These are phyloP conservation scores for Calameuta pallipes DNA, from an alignment of 2,888 invertebrate genomes.

Conservation along the genomic window DNA sequence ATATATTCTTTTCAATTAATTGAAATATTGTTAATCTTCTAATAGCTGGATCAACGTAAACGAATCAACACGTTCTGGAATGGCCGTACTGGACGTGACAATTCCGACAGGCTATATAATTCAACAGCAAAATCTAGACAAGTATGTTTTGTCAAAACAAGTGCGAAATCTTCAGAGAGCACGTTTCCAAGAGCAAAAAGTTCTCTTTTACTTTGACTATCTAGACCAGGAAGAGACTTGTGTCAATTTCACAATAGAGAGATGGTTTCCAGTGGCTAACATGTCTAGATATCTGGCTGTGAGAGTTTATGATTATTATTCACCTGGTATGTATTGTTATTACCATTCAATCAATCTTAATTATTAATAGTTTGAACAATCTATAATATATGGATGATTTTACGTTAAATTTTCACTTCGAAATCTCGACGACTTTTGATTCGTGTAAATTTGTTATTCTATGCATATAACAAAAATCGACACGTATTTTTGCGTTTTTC, in stretches of 20 bases:
- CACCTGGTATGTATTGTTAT: slow-evolving; percentile 78
- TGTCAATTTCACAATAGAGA: slow-evolving; percentile 90
- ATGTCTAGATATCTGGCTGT: slow-evolving; percentile 93
- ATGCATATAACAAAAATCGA: too few species aligned
- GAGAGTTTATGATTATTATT: slow-evolving; percentile 94
- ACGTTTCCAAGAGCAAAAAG: slow-evolving; percentile 82
- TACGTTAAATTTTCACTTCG: too few species aligned
- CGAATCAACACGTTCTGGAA: slow-evolving; percentile 86
- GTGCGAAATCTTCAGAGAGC: slow-evolving; percentile 88
- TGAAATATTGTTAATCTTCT: slow-evolving; percentile 4
- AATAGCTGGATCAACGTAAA: slow-evolving; percentile 81
- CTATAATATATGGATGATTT: too few species aligned
- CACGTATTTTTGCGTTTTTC: too few species aligned
- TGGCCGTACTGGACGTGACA: slow-evolving; percentile 87
- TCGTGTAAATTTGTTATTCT: too few species aligned
- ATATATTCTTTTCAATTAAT: neutral
- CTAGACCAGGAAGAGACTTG: slow-evolving; percentile 87
- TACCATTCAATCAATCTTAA: too few species aligned
- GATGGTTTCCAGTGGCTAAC: slow-evolving; percentile 97
- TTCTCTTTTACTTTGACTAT: slow-evolving; percentile 93
- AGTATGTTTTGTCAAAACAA: slow-evolving; percentile 82
- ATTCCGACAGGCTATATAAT: slow-evolving; percentile 93
- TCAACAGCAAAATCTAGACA: slow-evolving; percentile 89
- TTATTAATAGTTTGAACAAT: too few species aligned
- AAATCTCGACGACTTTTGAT: too few species aligned